Percentiles rank a stretch among this genome's conserved stretches.
Evolutionary conservation across 2,797 vertebrate genomes (phyloP).

Genomic region (Onychomys leucogaster): DNA sequence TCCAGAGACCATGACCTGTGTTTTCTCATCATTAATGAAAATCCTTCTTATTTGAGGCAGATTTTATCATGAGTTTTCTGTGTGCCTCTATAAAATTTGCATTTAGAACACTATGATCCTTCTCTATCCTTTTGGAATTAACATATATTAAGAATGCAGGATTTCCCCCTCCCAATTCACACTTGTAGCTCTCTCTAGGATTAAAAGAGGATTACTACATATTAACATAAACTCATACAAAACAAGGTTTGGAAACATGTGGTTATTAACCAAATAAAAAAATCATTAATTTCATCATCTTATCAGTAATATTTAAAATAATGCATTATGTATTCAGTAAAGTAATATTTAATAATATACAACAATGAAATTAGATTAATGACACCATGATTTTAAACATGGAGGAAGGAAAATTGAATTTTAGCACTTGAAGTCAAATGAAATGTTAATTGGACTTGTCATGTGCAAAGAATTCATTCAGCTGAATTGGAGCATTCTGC

Average conservation of each 20-base stretch:
- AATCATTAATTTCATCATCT: slow-evolving; percentile 24
- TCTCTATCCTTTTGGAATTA: slow-evolving; percentile 57
- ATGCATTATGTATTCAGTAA: slow-evolving; percentile 35
- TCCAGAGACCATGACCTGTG: slow-evolving; percentile 74
- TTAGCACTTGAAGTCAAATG: slow-evolving; percentile 38
- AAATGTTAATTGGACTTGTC: slow-evolving; percentile 45
- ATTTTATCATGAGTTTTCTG: slow-evolving; percentile 83
- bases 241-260: slow-evolving; percentile 24
- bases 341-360: slow-evolving; percentile 38
- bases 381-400: slow-evolving; percentile 30
- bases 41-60: slow-evolving; percentile 74
- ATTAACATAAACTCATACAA: slow-evolving; percentile 68
- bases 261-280: slow-evolving; percentile 65
- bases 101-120: slow-evolving; percentile 58
- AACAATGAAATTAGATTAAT: slow-evolving; percentile 59
- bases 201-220: slow-evolving; percentile 50
- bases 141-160: not conserved
- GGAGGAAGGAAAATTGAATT: slow-evolving; percentile 49
- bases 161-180: slow-evolving; percentile 41
- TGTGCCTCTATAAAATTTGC: slow-evolving; percentile 59
- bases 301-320: slow-evolving; percentile 26
- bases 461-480: slow-evolving; percentile 39
- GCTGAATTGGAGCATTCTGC: not conserved
- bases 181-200: slow-evolving; percentile 49
- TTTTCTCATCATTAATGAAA: slow-evolving; percentile 83